A percentile compares a stretch with the other conserved stretches of the same genome.
phyloP scores from a whole-genome alignment of 2,113 vertebrate genomes.

The Lampris incognitus region DNA sequence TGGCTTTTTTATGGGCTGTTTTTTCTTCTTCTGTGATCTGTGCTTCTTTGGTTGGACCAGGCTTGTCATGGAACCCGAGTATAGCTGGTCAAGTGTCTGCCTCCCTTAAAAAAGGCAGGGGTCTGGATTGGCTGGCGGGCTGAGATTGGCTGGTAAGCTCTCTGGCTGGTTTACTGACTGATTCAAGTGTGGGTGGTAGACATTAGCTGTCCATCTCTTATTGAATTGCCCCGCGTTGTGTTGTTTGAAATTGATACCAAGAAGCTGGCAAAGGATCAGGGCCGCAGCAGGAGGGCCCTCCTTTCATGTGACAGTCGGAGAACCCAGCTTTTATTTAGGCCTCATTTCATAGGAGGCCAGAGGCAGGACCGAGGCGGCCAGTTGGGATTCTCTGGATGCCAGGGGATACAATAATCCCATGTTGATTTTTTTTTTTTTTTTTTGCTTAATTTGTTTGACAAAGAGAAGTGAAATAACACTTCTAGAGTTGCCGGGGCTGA shows the following conservation, averaged over 20 bases:
- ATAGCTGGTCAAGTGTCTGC: constrained; percentile 42
- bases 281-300: constrained; percentile 45
- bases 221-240: constrained; percentile 70
- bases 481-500: constrained; percentile 9
- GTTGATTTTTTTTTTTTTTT: constrained; percentile 16
- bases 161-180: constrained; percentile 38
- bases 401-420: constrained; percentile 46
- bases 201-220: constrained; percentile 78
- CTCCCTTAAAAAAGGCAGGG: constrained; percentile 62
- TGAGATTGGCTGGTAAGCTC: not conserved
- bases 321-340: constrained; percentile 71
- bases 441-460: constrained; percentile 42
- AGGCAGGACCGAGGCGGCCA: constrained; percentile 39
- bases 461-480: constrained; percentile 12
- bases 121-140: constrained; percentile 69
- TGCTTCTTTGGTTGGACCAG: constrained; percentile 33
- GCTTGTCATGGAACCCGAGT: constrained; percentile 37
- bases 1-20: not conserved
- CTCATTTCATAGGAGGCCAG: constrained; percentile 54
- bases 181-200: constrained; percentile 61
- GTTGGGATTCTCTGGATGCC: constrained; percentile 28
- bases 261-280: constrained; percentile 59
- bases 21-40: constrained; percentile 30
- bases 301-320: constrained; percentile 72
- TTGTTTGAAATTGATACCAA: constrained; percentile 81